A percentile compares a stretch with the other conserved stretches of the same genome.
Conservation (phyloP, 2,888 invertebrate genomes). For the Agrilus biguttatus region DNA sequence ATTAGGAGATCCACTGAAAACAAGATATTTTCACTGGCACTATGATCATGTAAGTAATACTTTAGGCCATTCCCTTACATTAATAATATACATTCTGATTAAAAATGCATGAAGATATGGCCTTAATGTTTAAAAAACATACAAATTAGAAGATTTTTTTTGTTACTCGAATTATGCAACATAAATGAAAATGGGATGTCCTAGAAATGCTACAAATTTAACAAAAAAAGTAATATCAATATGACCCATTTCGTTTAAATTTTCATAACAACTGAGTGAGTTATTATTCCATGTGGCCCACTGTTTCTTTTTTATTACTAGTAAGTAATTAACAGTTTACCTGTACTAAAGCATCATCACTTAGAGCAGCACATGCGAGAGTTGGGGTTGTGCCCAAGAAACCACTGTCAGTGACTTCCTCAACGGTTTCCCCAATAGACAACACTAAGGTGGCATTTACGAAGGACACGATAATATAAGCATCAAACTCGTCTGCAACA, state of each 20-base stretch:
- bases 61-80: slow-evolving; percentile 6
- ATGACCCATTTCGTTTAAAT: neutral
- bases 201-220: slow-evolving; percentile 5
- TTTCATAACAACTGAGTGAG: neutral
- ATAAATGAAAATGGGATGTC: neutral
- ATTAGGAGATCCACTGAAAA: slow-evolving; percentile 12
- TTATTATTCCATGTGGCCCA: no score
- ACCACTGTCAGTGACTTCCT: slow-evolving; percentile 99
- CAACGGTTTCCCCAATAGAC: slow-evolving; percentile 99
- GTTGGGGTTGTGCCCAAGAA: slow-evolving; percentile 98
- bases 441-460: slow-evolving; percentile 95
- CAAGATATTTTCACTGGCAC: slow-evolving; percentile 10
- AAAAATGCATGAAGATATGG: slow-evolving; percentile 1
- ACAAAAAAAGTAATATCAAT: slow-evolving; percentile 1
- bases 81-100: neutral
- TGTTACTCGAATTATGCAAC: no score
- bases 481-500: slow-evolving; percentile 93
- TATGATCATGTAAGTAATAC: slow-evolving; percentile 12
- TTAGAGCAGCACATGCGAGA: slow-evolving; percentile 92
- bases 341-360: slow-evolving; percentile 95
- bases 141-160: neutral
- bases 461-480: slow-evolving; percentile 99
- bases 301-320: no score
- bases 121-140: slow-evolving; percentile 2
- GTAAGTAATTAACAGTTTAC: slow-evolving; percentile 30